Percentiles rank a stretch among this genome's conserved stretches.
Conservation (phyloP, 2,113 vertebrate genomes). For the Siphamia tubifer region DNA sequence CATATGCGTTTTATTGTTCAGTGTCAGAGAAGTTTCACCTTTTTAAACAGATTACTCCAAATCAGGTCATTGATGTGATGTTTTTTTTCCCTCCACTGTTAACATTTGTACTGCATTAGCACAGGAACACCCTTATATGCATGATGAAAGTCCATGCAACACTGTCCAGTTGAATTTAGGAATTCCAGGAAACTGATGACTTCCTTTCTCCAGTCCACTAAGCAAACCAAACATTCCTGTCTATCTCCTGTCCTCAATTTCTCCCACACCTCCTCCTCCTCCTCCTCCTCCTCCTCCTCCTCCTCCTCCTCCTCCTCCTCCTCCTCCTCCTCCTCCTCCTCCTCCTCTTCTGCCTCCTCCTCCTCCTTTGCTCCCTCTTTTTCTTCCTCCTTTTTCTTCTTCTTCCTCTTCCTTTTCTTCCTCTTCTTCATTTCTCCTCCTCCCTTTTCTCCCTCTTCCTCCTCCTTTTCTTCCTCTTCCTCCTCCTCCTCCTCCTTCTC, state of each 20-base stretch:
- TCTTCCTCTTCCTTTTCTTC: too few relatives aligned
- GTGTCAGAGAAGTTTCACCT: neutral
- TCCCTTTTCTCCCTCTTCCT: conserved; percentile 38
- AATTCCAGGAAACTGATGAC: conserved; percentile 66
- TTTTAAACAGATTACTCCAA: conserved; percentile 1
- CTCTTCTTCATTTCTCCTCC: too few relatives aligned
- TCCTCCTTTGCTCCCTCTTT: too few relatives aligned
- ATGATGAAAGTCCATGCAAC: conserved; percentile 44
- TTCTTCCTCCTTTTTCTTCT: too few relatives aligned
- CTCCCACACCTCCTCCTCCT: conserved; percentile 22
- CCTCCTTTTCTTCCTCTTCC: too few relatives aligned
- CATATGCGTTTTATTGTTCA: neutral
- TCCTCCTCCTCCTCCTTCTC: conserved; percentile 26
- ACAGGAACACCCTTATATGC: conserved; percentile 5
- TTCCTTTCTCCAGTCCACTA: conserved; percentile 49
- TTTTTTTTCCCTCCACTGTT: neutral
- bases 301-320: neutral
- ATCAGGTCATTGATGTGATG: neutral
- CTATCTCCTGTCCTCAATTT: conserved; percentile 35
- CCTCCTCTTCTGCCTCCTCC: too few relatives aligned
- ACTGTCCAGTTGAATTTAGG: conserved; percentile 47
- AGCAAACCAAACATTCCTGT: conserved; percentile 53
- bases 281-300: neutral
- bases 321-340: neutral
- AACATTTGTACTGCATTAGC: conserved; percentile 20